Evolutionary conservation across 2,113 vertebrate species (phyloP).

Genomic region (Girardinichthys multiradiatus): DNA sequence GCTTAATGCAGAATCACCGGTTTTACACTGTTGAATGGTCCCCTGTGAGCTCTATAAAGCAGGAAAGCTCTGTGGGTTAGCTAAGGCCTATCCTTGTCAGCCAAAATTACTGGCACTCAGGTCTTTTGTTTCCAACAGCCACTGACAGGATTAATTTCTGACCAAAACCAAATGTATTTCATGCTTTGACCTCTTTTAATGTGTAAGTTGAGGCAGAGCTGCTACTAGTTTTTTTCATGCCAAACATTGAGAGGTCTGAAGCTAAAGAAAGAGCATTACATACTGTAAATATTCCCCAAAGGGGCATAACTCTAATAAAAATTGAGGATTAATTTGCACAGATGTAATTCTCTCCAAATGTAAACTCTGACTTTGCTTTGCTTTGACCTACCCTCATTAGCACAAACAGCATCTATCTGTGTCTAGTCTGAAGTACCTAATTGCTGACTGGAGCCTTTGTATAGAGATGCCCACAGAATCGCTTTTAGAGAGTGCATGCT

Average conservation of each 20-base stretch:
- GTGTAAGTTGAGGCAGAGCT: background rate
- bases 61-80: conserved; percentile 36
- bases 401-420: conserved; percentile 61
- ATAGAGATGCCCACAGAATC: conserved; percentile 50
- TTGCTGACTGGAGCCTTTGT: conserved; percentile 68
- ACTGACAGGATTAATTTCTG: background rate
- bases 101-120: conserved; percentile 10
- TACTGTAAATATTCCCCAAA: conserved; percentile 9
- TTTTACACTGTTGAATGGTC: conserved; percentile 38
- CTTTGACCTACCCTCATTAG: conserved; percentile 43
- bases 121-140: conserved; percentile 13
- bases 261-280: background rate
- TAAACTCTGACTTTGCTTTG: conserved; percentile 22
- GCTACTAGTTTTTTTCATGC: background rate
- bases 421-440: conserved; percentile 55
- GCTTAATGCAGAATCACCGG: conserved; percentile 14
- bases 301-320: background rate
- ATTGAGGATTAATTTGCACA: conserved; percentile 1
- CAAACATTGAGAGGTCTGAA: background rate
- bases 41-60: conserved; percentile 36
- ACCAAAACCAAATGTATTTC: background rate
- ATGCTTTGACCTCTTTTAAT: background rate
- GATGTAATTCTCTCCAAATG: conserved; percentile 26
- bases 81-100: conserved; percentile 28
- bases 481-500: conserved; percentile 46